Conservation (phyloP, 2,888 invertebrate species). For the Drosophila anomalipes region DNA sequence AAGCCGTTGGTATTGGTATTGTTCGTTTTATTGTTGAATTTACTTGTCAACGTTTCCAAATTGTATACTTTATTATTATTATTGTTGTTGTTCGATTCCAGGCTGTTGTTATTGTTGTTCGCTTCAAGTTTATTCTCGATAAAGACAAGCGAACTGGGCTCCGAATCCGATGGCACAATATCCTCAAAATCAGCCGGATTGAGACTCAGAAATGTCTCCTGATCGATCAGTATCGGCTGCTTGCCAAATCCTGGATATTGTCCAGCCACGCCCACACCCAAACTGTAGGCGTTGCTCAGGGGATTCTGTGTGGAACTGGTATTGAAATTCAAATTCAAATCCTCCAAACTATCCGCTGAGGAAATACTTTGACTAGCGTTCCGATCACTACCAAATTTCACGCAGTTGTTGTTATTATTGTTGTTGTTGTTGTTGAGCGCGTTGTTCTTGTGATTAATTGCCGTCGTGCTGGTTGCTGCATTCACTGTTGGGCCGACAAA, state of each 20-base stretch:
- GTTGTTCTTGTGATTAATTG: conserved; percentile 71
- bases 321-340: conserved; percentile 83
- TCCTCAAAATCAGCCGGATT: conserved; percentile 85
- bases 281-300: conserved; percentile 71
- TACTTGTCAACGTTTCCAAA: conserved; percentile 83
- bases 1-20: conserved; percentile 85
- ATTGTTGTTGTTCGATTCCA: conserved; percentile 67
- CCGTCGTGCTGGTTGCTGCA: conserved; percentile 45
- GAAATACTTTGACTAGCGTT: conserved; percentile 78
- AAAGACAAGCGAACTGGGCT: conserved; percentile 83
- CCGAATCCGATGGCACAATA: conserved; percentile 82
- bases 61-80: conserved; percentile 81
- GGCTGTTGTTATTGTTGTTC: conserved; percentile 63
- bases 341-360: conserved; percentile 84
- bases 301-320: conserved; percentile 76
- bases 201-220: conserved; percentile 85
- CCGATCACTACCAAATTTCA: conserved; percentile 77
- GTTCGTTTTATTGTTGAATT: conserved; percentile 83
- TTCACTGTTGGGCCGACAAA: conserved; percentile 88
- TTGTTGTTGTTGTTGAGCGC: conserved; percentile 61
- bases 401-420: conserved; percentile 54
- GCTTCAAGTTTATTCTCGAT: conserved; percentile 83
- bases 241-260: conserved; percentile 74
- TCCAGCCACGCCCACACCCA: conserved; percentile 51
- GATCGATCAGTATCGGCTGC: conserved; percentile 84